Evolutionary conservation across 2,113 vertebrate species (phyloP).

Genomic region (Leptocoma aspasia): DNA sequence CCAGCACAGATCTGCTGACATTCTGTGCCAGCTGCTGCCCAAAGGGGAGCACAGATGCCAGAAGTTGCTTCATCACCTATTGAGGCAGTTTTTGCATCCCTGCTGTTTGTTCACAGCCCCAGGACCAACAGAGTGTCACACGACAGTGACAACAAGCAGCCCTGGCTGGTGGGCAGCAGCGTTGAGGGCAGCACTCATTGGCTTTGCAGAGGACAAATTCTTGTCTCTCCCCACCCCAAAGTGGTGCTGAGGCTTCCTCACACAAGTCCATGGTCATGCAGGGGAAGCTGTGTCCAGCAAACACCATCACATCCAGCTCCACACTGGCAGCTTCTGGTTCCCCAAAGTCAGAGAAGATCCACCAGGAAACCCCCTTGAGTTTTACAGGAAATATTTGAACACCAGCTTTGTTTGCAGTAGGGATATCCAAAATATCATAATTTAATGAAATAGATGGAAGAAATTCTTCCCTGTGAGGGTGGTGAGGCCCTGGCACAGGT

Average conservation of each 20-base stretch:
- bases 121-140: neutral
- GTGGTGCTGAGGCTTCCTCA: neutral
- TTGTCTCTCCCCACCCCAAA: neutral
- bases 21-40: neutral
- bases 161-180: neutral
- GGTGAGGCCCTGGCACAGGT: neutral
- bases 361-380: neutral
- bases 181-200: accelerated
- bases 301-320: neutral
- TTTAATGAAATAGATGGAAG: neutral
- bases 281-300: neutral
- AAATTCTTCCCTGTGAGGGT: neutral
- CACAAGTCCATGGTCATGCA: accelerated
- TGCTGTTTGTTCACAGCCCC: neutral
- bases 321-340: neutral
- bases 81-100: neutral
- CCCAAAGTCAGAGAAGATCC: neutral
- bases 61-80: neutral
- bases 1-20: neutral
- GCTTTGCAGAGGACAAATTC: neutral
- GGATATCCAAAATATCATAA: neutral
- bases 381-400: neutral
- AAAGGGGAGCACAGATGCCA: neutral
- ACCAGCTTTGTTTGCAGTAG: neutral
- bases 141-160: neutral